These are phyloP conservation scores for Liparis tanakae DNA, from an alignment of 2,797 vertebrate genomes.

Conservation along the genomic window DNA sequence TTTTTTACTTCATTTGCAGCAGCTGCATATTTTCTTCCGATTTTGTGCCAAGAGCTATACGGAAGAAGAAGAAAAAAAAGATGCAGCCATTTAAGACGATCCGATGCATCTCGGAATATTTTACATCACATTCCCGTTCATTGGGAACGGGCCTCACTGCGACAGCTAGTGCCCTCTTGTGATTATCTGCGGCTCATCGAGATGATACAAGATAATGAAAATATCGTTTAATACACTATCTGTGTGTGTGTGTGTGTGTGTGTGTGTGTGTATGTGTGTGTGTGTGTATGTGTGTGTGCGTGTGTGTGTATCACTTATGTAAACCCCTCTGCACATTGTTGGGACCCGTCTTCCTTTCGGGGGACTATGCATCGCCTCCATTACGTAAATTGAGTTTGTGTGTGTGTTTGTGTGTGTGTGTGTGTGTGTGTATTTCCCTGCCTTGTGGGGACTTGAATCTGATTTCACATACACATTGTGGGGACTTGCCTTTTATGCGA, in stretches of 20 bases:
- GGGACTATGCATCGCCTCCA: background rate
- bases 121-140: constrained; percentile 18
- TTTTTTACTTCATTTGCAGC: constrained; percentile 70
- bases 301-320: background rate
- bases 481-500: background rate
- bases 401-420: no score
- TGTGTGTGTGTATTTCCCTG: background rate
- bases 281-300: background rate
- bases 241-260: background rate
- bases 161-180: constrained; percentile 23
- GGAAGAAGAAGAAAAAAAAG: constrained; percentile 62
- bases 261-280: background rate
- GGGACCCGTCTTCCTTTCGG: background rate
- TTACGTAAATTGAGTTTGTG: background rate
- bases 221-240: constrained; percentile 15
- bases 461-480: background rate
- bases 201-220: constrained; percentile 47
- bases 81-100: constrained; percentile 58
- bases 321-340: background rate
- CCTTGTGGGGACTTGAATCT: background rate
- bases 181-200: constrained; percentile 38
- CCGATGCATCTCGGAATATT: constrained; percentile 71
- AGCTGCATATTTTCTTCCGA: constrained; percentile 82
- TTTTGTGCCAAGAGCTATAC: constrained; percentile 82
- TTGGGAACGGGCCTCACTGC: constrained; percentile 23